phyloP scores from a whole-genome alignment of 1,140 invertebrate genomes.

The Venturia canescens region DNA sequence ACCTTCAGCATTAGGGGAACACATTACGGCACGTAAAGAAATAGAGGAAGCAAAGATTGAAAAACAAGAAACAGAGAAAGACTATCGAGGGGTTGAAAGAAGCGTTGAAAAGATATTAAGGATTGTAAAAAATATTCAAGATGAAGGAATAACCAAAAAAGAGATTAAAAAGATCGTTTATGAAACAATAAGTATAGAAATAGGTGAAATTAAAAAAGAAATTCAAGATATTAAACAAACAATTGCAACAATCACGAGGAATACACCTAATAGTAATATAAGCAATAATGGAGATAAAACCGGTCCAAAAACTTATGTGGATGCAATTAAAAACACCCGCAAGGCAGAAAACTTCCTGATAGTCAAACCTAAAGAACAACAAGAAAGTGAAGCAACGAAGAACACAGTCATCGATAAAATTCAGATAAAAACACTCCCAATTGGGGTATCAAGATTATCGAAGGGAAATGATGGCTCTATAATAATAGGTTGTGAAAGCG shows the following conservation, averaged over 20 bases:
- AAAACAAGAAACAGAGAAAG: neutral
- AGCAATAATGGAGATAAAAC: neutral
- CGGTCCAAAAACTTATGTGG: neutral
- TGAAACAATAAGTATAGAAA: neutral
- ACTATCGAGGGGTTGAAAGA: neutral
- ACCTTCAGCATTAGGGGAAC: neutral
- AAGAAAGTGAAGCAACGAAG: slow-evolving; percentile 20
- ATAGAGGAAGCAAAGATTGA: neutral
- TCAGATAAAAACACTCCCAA: slow-evolving; percentile 19
- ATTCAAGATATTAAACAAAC: neutral
- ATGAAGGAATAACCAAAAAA: neutral
- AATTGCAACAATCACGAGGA: neutral
- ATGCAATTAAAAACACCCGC: neutral
- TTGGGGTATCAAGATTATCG: neutral
- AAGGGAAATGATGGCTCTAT: slow-evolving; percentile 28
- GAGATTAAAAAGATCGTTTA: neutral
- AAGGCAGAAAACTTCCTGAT: neutral
- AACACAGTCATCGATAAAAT: slow-evolving; percentile 2
- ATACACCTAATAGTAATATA: neutral
- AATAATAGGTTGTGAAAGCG: slow-evolving; percentile 26
- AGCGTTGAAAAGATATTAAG: neutral
- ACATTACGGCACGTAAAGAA: neutral
- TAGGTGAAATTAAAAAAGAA: neutral
- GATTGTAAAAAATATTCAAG: neutral
- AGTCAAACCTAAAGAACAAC: slow-evolving; percentile 15